Evolutionary conservation across 2,113 vertebrate species (phyloP).

Genomic region (Python bivittatus): DNA sequence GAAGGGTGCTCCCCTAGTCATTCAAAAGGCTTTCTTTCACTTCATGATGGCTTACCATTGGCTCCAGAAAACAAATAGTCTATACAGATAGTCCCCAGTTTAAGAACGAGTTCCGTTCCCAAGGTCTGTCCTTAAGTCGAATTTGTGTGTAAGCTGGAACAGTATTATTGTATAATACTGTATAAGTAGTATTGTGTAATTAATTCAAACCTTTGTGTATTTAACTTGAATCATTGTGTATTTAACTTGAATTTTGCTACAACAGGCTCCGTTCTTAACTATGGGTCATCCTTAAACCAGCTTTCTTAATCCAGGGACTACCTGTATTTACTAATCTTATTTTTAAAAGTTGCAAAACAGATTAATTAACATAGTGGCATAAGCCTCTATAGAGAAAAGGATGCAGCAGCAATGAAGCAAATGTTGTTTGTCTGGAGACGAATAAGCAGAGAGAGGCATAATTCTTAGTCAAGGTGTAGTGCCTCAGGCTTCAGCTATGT

Average conservation of each 20-base stretch:
- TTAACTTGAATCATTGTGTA: too few relatives aligned
- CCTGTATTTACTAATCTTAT: slow-evolving; percentile 2
- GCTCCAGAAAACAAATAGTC: background rate
- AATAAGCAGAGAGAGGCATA: background rate
- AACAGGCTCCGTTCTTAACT: too few relatives aligned
- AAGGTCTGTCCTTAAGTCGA: too few relatives aligned
- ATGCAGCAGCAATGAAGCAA: background rate
- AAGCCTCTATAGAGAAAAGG: background rate
- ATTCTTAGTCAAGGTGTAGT: background rate
- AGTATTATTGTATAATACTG: too few relatives aligned
- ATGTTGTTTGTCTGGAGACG: background rate
- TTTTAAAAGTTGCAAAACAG: background rate
- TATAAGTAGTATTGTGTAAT: too few relatives aligned
- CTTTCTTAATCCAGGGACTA: too few relatives aligned
- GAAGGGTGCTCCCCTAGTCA: background rate
- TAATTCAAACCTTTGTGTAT: too few relatives aligned
- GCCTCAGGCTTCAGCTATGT: background rate
- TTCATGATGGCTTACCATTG: background rate
- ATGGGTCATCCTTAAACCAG: too few relatives aligned
- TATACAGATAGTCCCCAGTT: too few relatives aligned
- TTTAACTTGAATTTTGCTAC: too few relatives aligned
- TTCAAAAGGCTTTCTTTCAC: background rate
- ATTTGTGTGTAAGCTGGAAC: too few relatives aligned
- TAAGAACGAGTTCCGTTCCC: too few relatives aligned
- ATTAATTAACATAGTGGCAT: background rate